Evolutionary conservation across 1,140 invertebrate genomes (phyloP), one percentile per base, ranked within the genome.

Genomic region (Solenopsis invicta): DNA sequence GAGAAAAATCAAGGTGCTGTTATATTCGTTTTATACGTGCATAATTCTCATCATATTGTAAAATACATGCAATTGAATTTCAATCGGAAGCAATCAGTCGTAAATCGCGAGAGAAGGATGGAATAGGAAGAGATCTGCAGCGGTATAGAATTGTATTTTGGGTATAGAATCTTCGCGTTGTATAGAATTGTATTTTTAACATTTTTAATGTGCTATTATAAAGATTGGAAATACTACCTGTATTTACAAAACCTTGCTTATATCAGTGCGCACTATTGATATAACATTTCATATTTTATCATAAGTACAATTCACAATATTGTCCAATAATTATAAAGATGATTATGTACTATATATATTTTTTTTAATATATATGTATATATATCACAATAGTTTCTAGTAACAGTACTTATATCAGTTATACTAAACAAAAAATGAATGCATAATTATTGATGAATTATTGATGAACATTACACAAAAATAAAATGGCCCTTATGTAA

Each of bases 371-470:
- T 52, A 21, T 21, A n/a, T 54, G 18, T n/a, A n/a, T n/a, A 54
- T 54, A 54, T 16, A 41, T 69, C n/a, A 56, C 6, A 72, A 82
- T 21, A 59, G 16, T 72, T 24, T 59, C 45, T 50, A 64, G 24
- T 34, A 69, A 59, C 48, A 76, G 37, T 77, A 80, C 66, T 66
- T 66, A 80, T 18, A 29, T 29, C 29, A 64, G 8, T 78, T 3
- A 16, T 67, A n/a, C 2, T n/a, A 50, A 0, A n/a, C 1, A 54
- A 5, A 18, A 45, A 62, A 76, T 18, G 12, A 13, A 41, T 37
- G 50, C 16, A n/a, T 41, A 71, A 59, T 34, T 59, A 61, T 59
- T 59, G 72, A 21, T 62, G 56, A n/a, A n/a, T 8, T 12, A 54
- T 34, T 12, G 72, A 21, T 62, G 56, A 29, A 29, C 34, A n/a